Evolutionary conservation across 2,113 vertebrate species (phyloP), one percentile per base, ranked within the genome.

Genomic region (Rostratula benghalensis): DNA sequence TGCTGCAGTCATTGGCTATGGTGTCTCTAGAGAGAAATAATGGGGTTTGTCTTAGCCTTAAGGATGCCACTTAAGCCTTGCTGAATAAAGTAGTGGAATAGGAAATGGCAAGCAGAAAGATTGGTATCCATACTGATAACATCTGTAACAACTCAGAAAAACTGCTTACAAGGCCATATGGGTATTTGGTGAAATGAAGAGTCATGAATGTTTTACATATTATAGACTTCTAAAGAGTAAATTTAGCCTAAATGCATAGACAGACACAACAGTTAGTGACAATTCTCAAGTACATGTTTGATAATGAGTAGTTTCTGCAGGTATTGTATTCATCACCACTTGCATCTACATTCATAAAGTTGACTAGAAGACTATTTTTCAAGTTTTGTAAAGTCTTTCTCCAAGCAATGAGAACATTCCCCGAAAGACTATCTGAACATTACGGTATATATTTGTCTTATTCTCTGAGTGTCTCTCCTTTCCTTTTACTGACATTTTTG

Each of bases 41-140:
- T 64, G 51, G 37, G 78, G 75, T 91, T 97, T 60, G 57, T 93
- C 54, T 88, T 82, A 71, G 37, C 92, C 89, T 54, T 50, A 23
- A 53, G 75, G 70, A n/a, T 68, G 41, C 25, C 37, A 33, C 21
- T 94, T 83, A 61, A 86, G 41, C 35, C 39, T 64, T 54, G 64
- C 59, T 83, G 65, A 84, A 65, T 86, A 71, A 93, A 75, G 51
- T 64, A 61, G 63, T 1, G 1, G 7, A 85, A 59, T 71, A 77
- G 11, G 82, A 92, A 74, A 54, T 69, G 33, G 54, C 48, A 45
- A n/a, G 74, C 1, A 0, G 45, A 65, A 89, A 45, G 33, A 76
- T 23, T 83, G 35, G 14, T 28, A 85, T 85, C 67, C 37, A 9
- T 69, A 89, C 67, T 80, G 30, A 23, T 56, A 83, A 63, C 20